Percentiles rank a stretch among this genome's conserved stretches.
phyloP scores from a whole-genome alignment of 2,113 vertebrate species.

The Lepidothrix coronata region DNA sequence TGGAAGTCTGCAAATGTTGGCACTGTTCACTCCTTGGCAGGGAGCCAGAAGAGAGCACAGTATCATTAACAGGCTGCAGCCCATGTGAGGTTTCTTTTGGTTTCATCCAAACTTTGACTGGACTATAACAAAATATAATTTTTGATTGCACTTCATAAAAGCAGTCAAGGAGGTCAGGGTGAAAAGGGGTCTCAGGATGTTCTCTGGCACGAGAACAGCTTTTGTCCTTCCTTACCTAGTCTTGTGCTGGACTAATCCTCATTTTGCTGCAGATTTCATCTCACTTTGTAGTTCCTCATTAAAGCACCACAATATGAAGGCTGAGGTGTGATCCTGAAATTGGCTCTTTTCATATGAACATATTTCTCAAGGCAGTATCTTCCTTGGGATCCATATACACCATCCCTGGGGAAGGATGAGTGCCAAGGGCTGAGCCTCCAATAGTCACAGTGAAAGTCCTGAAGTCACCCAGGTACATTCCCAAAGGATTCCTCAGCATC shows the following conservation, averaged over 20 bases:
- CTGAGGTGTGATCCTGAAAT: not conserved
- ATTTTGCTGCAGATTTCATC: not conserved
- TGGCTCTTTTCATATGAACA: not conserved
- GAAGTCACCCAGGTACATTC: not conserved
- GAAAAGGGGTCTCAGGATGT: not conserved
- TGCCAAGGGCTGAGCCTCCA: not conserved
- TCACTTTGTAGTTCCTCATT: not conserved
- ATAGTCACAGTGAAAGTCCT: not conserved
- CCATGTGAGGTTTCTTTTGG: conserved; percentile 44
- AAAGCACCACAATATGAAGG: not conserved
- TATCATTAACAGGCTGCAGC: conserved; percentile 70
- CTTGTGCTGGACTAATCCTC: not conserved
- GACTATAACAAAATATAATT: not conserved
- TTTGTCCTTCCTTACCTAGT: not conserved
- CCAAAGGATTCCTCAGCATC: not conserved
- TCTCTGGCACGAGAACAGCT: not conserved
- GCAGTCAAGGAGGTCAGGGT: not conserved
- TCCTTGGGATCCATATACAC: not conserved
- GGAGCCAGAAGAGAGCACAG: conserved; percentile 68
- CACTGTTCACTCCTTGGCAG: conserved; percentile 74
- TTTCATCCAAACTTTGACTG: conserved; percentile 49
- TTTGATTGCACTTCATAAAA: conserved; percentile 24
- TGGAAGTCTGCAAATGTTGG: conserved; percentile 86
- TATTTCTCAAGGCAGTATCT: not conserved
- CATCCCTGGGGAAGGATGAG: accelerated